Conservation (phyloP, 2,113 vertebrate genomes). For the Syngnathoides biaculeatus region DNA sequence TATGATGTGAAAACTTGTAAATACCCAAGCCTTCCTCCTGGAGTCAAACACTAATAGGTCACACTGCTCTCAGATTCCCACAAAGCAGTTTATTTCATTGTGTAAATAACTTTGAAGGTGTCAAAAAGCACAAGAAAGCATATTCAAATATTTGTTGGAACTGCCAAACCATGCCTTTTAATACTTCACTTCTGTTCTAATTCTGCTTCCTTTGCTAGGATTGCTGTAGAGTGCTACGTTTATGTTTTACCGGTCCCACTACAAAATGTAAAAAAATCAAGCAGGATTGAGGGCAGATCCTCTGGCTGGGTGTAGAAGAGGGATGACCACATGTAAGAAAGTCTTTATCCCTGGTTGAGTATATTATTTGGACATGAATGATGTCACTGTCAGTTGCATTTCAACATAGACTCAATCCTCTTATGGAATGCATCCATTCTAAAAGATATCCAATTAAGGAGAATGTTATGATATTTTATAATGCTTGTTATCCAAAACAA, state of each 20-base stretch:
- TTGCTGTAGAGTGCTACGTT: constrained; percentile 17
- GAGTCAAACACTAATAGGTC: constrained; percentile 67
- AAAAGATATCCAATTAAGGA: not conserved
- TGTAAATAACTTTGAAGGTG: constrained; percentile 66
- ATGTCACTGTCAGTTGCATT: constrained; percentile 41
- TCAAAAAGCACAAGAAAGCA: constrained; percentile 25
- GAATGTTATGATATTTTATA: not conserved
- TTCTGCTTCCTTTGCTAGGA: constrained; percentile 25
- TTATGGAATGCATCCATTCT: not conserved
- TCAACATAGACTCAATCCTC: constrained; percentile 18
- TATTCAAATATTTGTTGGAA: constrained; percentile 12
- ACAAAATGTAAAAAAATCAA: constrained; percentile 61
- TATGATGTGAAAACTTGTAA: constrained; percentile 53
- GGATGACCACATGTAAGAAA: constrained; percentile 41
- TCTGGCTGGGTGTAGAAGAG: constrained; percentile 45
- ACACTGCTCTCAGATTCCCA: constrained; percentile 49
- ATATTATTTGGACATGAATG: constrained; percentile 45
- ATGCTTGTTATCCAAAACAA: not conserved
- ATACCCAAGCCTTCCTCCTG: constrained; percentile 39
- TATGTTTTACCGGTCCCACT: constrained; percentile 40
- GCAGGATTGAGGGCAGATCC: constrained; percentile 49
- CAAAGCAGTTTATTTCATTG: constrained; percentile 48
- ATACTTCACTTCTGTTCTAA: constrained; percentile 50
- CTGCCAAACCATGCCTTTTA: constrained; percentile 14
- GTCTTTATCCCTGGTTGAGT: constrained; percentile 34